These are phyloP conservation scores for Coendou prehensilis DNA, from an alignment of 2,797 vertebrate species.

Conservation along the genomic window DNA sequence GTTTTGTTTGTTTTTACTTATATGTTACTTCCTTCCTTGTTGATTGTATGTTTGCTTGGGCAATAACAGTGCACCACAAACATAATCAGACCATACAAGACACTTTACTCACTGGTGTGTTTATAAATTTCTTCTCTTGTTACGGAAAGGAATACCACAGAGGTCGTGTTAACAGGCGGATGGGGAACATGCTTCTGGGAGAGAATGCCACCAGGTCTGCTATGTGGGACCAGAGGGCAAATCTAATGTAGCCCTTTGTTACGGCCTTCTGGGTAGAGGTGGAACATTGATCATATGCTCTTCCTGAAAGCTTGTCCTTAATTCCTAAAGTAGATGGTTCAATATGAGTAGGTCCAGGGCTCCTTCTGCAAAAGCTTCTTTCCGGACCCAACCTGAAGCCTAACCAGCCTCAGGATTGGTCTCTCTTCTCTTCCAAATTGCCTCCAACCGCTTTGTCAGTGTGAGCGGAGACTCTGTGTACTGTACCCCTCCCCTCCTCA, in stretches of 20 bases:
- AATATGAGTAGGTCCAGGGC: background rate
- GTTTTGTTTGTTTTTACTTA: background rate
- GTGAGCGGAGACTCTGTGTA: background rate
- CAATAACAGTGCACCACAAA: background rate
- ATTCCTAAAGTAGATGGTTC: background rate
- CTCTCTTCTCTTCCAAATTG: background rate
- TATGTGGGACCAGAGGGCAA: background rate
- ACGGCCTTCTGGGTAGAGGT: background rate
- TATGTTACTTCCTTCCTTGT: background rate
- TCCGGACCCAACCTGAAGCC: background rate
- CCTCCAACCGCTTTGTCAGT: background rate
- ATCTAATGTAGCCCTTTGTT: background rate
- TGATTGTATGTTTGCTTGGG: background rate
- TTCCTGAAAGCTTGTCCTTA: background rate
- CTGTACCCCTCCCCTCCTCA: rapidly evolving
- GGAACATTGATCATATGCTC: background rate
- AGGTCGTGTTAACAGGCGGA: background rate
- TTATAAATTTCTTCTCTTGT: background rate
- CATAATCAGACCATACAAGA: rapidly evolving
- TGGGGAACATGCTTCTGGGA: background rate
- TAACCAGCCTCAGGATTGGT: background rate
- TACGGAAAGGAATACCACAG: background rate
- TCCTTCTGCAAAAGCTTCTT: background rate
- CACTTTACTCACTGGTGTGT: background rate
- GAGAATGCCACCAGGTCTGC: background rate